Evolutionary conservation across 2,797 vertebrate species (phyloP), one percentile per base, ranked within the genome.

Genomic region (Balearica regulorum): DNA sequence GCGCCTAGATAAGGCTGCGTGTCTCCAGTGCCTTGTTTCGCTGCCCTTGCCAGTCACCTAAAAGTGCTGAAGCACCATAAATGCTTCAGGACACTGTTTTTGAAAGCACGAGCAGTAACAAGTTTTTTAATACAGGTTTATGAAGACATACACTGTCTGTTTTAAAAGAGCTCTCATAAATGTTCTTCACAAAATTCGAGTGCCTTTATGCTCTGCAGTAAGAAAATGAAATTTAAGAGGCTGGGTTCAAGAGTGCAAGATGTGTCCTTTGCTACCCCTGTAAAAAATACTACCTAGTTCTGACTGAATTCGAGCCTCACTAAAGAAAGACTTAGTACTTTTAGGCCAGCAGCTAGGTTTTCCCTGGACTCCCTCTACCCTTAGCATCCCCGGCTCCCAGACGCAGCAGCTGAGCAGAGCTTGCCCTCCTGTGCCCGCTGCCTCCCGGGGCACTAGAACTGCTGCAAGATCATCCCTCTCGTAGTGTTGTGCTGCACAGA

Each of bases 401-500:
- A 16, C 0, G 3, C 44, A 39, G 57, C 9, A 31, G 22, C 46
- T 41, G 25, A 71, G 39, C 1, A 0, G 29, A 39, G 21, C 19
- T 71, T 1, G 0, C 13, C 54, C 41, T 55, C 53, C 35, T 6
- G 3, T 29, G 71, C 22, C 33, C 12, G 0, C 33, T 68, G 14
- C 26, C 54, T 43, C 37, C 60, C n/a, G 62, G 35, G 39, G 6
- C 57, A n/a, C 2, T 60, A 16, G 48, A 69, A 39, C 6, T 10
- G 58, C 54, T 53, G 25, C 46, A 73, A 33, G 39, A 54, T 24
- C 49, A 43, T 24, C 68, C 39, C 15, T 53, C 46, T 37, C 0
- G 0, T 19, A 10, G 26, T 37, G 29, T 39, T 39, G 17, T 19
- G n/a, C 0, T 4, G 28, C 49, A 24, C 4, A 8, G 41, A 69